These are phyloP conservation scores for Cotesia glomerata DNA, from an alignment of 1,140 invertebrate genomes.

Conservation along the genomic window DNA sequence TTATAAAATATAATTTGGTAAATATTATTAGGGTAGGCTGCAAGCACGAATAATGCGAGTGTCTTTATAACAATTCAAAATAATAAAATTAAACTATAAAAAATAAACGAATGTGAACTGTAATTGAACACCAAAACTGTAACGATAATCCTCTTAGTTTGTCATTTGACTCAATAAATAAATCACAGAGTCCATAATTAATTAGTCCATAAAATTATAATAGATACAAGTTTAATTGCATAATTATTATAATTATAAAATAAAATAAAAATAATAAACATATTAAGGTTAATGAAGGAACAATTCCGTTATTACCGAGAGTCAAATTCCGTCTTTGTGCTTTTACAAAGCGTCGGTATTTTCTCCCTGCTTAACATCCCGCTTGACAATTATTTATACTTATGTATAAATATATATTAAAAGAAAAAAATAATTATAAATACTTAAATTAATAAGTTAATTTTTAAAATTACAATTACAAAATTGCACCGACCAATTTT, in stretches of 20 bases:
- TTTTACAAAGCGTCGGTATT: constrained; percentile 15
- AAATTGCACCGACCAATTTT: constrained; percentile 15
- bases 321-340: constrained; percentile 33
- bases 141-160: constrained; percentile 41
- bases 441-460: too few species aligned
- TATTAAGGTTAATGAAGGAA: constrained; percentile 15
- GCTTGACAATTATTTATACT: background rate
- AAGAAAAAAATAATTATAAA: background rate
- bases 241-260: constrained; percentile 2
- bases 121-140: constrained; percentile 62
- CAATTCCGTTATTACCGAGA: constrained; percentile 17
- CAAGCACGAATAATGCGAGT: constrained; percentile 10
- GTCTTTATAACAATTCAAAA: constrained; percentile 30
- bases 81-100: constrained; percentile 8
- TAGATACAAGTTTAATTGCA: constrained; percentile 15
- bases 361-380: constrained; percentile 4
- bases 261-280: background rate
- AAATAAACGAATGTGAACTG: constrained; percentile 51
- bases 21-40: background rate
- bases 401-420: too few species aligned
- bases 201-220: constrained; percentile 4
- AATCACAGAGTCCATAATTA: constrained; percentile 35
- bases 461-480: too few species aligned
- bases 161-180: constrained; percentile 33
- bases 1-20: background rate